Evolutionary conservation across 2,113 vertebrate genomes (phyloP).

Genomic region (Pseudorhombus dupliciocellatus): DNA sequence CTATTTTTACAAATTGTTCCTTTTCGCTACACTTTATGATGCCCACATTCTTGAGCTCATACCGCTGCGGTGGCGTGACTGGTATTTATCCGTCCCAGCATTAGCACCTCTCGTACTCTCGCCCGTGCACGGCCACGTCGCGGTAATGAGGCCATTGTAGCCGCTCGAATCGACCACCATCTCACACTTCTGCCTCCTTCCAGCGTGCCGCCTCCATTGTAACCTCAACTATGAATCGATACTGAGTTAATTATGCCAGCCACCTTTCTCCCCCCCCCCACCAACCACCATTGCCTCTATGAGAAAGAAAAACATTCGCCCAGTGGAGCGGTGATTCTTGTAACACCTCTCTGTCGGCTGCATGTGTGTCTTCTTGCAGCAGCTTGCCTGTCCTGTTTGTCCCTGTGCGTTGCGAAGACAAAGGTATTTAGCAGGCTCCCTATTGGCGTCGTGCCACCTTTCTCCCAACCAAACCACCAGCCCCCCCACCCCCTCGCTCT

Average conservation of each 20-base stretch:
- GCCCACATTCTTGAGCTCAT: conserved; percentile 27
- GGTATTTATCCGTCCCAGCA: conserved; percentile 42
- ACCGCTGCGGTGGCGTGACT: conserved; percentile 22
- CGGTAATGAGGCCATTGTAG: conserved; percentile 70
- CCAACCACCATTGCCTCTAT: conserved; percentile 22
- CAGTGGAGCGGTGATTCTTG: conserved; percentile 36
- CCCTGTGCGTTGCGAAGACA: conserved; percentile 70
- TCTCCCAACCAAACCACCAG: conserved; percentile 62
- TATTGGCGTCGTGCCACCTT: conserved; percentile 77
- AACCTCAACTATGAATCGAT: conserved; percentile 71
- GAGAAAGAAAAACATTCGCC: conserved; percentile 53
- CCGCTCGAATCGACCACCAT: conserved; percentile 55
- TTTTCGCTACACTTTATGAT: conserved; percentile 25
- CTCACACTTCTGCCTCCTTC: conserved; percentile 59
- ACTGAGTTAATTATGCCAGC: conserved; percentile 72
- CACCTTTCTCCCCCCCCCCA: conserved; percentile 48
- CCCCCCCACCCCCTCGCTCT: conserved; percentile 9
- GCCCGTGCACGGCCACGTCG: conserved; percentile 40
- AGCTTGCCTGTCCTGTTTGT: conserved; percentile 64
- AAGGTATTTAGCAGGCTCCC: conserved; percentile 78
- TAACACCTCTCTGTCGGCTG: conserved; percentile 37
- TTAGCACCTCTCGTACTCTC: conserved; percentile 48
- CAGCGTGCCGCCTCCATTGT: conserved; percentile 58
- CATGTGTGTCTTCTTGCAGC: conserved; percentile 46
- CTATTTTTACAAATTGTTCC: conserved; percentile 36